These are phyloP conservation scores for Prosopocoilus inquinatus DNA, from an alignment of 2,888 invertebrate species.

Conservation along the genomic window DNA sequence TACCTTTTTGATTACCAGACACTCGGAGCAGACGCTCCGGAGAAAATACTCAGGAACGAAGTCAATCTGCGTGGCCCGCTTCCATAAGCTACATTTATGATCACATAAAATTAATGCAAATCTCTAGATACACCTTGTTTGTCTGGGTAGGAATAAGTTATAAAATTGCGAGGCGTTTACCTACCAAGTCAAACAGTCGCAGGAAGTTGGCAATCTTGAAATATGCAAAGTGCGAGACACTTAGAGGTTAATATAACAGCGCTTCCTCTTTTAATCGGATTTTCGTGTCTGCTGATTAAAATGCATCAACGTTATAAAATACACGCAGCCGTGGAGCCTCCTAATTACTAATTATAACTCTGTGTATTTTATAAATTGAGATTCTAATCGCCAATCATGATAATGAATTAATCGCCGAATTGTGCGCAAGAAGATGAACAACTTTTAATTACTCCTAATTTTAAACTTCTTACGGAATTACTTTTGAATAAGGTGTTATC, in stretches of 20 bases:
- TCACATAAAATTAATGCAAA: constrained; percentile 53
- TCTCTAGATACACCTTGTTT: constrained; percentile 51
- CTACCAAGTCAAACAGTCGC: constrained; percentile 40
- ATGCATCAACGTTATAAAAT: constrained; percentile 45
- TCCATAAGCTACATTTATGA: constrained; percentile 48
- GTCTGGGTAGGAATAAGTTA: constrained; percentile 39
- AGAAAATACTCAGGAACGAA: constrained; percentile 26
- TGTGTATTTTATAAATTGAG: constrained; percentile 54
- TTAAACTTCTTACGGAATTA: constrained; percentile 14
- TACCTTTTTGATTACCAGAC: constrained; percentile 47
- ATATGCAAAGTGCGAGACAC: constrained; percentile 49
- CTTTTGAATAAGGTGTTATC: constrained; percentile 38
- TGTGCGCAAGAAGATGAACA: constrained; percentile 44
- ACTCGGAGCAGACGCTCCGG: constrained; percentile 32
- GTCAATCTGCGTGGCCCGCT: constrained; percentile 31
- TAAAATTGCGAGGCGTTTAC: constrained; percentile 42
- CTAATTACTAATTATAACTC: constrained; percentile 53
- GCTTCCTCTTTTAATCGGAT: constrained; percentile 50
- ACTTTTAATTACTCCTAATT: constrained; percentile 44
- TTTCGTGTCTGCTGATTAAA: constrained; percentile 51
- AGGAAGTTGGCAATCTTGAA: constrained; percentile 38
- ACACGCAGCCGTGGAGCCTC: constrained; percentile 45
- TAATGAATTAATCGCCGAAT: constrained; percentile 52
- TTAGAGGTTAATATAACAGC: constrained; percentile 43
- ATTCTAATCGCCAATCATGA: constrained; percentile 53